Percentiles rank a stretch among this genome's conserved stretches.
phyloP scores from a whole-genome alignment of 2,113 vertebrate genomes.

The Odontophorus gujanensis region DNA sequence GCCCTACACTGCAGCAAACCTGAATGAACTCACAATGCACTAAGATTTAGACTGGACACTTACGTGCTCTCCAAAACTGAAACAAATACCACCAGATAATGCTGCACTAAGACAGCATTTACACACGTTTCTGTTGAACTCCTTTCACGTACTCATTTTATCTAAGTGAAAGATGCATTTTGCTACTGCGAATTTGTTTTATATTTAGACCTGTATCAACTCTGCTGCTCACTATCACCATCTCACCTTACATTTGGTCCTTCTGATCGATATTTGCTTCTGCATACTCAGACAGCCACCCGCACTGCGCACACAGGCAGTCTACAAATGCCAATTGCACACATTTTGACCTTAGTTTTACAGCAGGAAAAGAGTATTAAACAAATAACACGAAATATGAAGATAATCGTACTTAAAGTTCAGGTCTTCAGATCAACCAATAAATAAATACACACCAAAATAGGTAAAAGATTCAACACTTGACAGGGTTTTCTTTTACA shows the following conservation, averaged over 20 bases:
- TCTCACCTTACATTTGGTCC: conserved; percentile 59
- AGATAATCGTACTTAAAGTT: background rate
- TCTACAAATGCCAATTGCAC: conserved; percentile 78
- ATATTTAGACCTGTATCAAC: background rate
- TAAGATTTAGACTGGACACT: background rate
- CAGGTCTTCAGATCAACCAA: background rate
- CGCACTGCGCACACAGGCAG: conserved; percentile 62
- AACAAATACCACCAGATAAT: background rate
- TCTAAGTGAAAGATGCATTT: background rate
- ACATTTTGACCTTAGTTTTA: conserved; percentile 71
- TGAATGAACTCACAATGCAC: background rate
- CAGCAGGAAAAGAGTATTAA: conserved; percentile 70
- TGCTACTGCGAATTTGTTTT: background rate
- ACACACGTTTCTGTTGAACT: background rate
- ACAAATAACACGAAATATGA: conserved; percentile 36
- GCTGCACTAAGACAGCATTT: background rate
- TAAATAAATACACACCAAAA: background rate
- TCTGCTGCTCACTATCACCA: background rate
- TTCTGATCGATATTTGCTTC: conserved; percentile 80
- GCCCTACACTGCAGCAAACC: background rate
- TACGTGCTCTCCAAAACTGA: accelerated
- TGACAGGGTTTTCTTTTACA: background rate
- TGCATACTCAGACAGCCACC: conserved; percentile 73
- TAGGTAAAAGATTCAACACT: background rate
- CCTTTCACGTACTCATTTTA: background rate